Evolutionary conservation across 2,888 invertebrate genomes (phyloP).

Genomic region (Nomada ruficornis): DNA sequence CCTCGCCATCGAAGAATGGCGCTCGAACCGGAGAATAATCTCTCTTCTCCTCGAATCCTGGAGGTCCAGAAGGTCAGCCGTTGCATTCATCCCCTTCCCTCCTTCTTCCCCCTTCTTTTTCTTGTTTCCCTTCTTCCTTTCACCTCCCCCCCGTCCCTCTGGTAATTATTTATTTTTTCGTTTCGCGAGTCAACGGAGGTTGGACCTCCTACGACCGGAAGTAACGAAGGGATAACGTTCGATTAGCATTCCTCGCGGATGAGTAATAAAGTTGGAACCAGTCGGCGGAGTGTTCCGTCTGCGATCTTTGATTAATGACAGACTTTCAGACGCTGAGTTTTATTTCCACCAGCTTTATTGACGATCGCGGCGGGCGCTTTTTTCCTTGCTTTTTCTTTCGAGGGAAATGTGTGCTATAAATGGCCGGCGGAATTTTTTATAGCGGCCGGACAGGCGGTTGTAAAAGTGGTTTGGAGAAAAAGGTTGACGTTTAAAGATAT

Average conservation of each 20-base stretch:
- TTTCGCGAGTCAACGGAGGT: background rate
- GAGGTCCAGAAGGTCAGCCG: conserved; percentile 61
- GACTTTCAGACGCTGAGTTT: conserved; percentile 3
- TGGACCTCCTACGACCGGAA: conserved; percentile 54
- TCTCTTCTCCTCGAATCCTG: conserved; percentile 44
- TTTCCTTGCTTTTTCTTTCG: background rate
- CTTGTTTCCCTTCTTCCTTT: background rate
- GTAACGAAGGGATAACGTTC: conserved; percentile 28
- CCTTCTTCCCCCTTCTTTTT: background rate
- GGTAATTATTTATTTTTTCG: conserved; percentile 1
- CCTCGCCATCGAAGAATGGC: conserved; percentile 54
- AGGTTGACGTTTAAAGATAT: too few relatives aligned
- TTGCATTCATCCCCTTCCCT: conserved; percentile 46
- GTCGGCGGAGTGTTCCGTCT: background rate
- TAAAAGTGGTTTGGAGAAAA: too few relatives aligned
- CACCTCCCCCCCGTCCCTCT: background rate
- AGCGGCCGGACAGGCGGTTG: too few relatives aligned
- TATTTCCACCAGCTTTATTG: background rate
- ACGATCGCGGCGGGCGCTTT: background rate
- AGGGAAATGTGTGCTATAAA: background rate
- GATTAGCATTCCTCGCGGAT: conserved; percentile 30
- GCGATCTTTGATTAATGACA: conserved; percentile 22
- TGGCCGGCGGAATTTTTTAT: too few relatives aligned
- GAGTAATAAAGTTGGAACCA: conserved; percentile 11
- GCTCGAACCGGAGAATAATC: conserved; percentile 50